Evolutionary conservation across 2,797 vertebrate species (phyloP).

Genomic region (Odontamblyopus rebecca): DNA sequence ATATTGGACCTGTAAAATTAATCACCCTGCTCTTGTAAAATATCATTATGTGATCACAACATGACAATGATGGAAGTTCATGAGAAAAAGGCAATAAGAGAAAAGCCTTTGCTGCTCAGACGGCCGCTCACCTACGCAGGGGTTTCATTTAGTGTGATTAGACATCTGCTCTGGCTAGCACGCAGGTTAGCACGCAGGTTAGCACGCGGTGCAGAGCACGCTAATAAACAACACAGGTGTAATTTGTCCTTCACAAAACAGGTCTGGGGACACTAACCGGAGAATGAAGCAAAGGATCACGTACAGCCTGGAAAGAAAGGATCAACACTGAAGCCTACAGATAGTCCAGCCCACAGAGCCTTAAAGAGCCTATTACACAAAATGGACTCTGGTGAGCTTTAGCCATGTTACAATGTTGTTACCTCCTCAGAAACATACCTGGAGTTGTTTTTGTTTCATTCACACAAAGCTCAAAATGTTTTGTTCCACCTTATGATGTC

Average conservation of each 20-base stretch:
- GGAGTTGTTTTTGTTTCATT: too few species aligned
- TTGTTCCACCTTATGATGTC: too few species aligned
- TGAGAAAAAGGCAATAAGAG: constrained; percentile 9
- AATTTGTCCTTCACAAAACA: constrained; percentile 5
- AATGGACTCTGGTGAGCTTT: too few species aligned
- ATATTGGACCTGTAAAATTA: not conserved
- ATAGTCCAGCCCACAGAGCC: not conserved
- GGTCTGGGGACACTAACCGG: constrained; percentile 1
- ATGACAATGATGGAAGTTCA: constrained; percentile 1
- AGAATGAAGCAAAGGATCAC: not conserved
- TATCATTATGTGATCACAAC: not conserved
- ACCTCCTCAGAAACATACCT: too few species aligned
- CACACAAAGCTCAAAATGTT: too few species aligned
- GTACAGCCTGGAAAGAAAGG: not conserved
- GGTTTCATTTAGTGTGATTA: constrained; percentile 5
- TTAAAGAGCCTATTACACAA: not conserved
- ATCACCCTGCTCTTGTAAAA: not conserved
- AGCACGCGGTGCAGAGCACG: not conserved
- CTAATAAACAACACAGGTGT: not conserved
- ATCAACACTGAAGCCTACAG: constrained; percentile 25
- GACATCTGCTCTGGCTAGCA: constrained; percentile 8
- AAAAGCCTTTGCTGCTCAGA: not conserved
- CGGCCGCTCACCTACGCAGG: not conserved
- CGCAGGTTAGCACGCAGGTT: not conserved
- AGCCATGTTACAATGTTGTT: too few species aligned